A percentile compares a stretch with the other conserved stretches of the same genome.
These are phyloP conservation scores for Ageneiosus marmoratus DNA, from an alignment of 2,113 vertebrate species.

Conservation along the genomic window DNA sequence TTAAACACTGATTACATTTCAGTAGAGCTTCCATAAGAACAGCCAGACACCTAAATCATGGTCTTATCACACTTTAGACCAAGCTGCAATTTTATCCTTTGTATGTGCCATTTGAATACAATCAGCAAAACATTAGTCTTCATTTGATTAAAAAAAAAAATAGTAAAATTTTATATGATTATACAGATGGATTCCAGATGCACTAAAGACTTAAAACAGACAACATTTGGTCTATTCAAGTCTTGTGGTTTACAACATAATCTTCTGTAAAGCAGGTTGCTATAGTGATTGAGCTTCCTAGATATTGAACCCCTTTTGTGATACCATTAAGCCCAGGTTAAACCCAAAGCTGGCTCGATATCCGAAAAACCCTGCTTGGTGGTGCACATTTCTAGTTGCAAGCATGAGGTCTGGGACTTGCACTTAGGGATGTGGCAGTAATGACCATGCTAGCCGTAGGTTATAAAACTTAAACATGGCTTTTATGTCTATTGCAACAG, in stretches of 20 bases:
- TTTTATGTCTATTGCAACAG: not conserved
- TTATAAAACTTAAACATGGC: constrained; percentile 8
- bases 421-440: constrained; percentile 1
- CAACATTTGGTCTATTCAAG: not conserved
- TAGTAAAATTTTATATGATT: not conserved
- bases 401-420: not conserved
- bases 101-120: not conserved
- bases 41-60: not conserved
- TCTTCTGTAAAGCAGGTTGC: constrained; percentile 9
- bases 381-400: not conserved
- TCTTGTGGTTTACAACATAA: constrained; percentile 17
- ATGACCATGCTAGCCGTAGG: not conserved
- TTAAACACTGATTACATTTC: not conserved
- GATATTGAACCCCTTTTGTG: constrained; percentile 19
- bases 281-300: constrained; percentile 26
- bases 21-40: not conserved
- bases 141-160: not conserved
- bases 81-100: not conserved
- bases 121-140: constrained; percentile 11
- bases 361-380: not conserved
- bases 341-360: not conserved
- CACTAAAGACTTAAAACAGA: not conserved
- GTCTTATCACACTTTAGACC: not conserved
- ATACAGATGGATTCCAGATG: not conserved
- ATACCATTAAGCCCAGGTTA: constrained; percentile 7